A percentile compares a stretch with the other conserved stretches of the same genome.
Evolutionary conservation across 1,140 invertebrate genomes (phyloP).

Genomic region (Cotesia glomerata): DNA sequence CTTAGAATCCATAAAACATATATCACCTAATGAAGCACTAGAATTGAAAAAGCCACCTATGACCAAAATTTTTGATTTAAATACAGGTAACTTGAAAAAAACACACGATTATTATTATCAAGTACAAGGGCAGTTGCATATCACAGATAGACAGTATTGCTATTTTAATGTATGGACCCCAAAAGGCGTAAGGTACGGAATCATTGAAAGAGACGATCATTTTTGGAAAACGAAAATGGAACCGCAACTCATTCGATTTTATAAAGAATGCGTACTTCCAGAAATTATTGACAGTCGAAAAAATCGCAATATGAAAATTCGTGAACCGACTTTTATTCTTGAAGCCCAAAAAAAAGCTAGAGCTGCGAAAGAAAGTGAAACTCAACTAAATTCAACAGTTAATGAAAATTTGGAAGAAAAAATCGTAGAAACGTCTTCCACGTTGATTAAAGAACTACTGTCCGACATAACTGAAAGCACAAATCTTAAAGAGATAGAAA

Average conservation of each 20-base stretch:
- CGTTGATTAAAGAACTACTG: no score
- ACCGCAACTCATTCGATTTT: constrained; percentile 41
- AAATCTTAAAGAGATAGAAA: no score
- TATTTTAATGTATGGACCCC: constrained; percentile 37
- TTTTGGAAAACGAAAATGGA: constrained; percentile 33
- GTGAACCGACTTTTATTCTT: constrained; percentile 38
- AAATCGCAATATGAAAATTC: constrained; percentile 44
- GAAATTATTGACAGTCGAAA: constrained; percentile 36
- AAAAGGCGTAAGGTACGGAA: constrained; percentile 17
- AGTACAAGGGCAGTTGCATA: constrained; percentile 44
- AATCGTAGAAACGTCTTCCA: neutral
- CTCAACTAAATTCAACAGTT: no score
- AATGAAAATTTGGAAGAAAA: no score
- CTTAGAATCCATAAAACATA: constrained; percentile 1
- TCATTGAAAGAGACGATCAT: constrained; percentile 22
- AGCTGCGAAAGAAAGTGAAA: no score
- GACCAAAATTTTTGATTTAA: constrained; percentile 23
- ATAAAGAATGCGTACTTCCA: constrained; percentile 41
- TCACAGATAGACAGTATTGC: constrained; percentile 36
- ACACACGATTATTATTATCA: constrained; percentile 43
- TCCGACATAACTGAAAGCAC: no score
- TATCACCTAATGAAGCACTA: no score
- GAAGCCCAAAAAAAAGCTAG: constrained; percentile 19
- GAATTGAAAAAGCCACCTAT: no score
- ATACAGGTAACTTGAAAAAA: constrained; percentile 31